These are phyloP conservation scores for Gastrophysa polygoni DNA, from an alignment of 2,888 invertebrate species.

Conservation along the genomic window DNA sequence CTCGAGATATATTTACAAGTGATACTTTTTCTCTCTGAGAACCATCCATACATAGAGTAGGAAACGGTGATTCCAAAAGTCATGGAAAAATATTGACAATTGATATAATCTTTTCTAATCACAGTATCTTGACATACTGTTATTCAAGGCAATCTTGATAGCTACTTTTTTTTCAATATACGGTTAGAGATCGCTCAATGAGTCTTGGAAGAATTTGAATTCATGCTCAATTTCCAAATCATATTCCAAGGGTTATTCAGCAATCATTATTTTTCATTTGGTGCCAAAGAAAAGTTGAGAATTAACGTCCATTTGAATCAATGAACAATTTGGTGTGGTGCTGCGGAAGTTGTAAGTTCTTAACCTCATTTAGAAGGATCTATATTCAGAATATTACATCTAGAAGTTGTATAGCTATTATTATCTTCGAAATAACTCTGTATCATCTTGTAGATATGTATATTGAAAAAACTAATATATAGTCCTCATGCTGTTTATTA, in stretches of 20 bases:
- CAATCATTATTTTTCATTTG: constrained; percentile 24
- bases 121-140: no score
- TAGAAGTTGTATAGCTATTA: constrained; percentile 51
- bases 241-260: not conserved
- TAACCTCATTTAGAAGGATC: constrained; percentile 9
- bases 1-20: no score
- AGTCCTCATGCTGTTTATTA: constrained; percentile 51
- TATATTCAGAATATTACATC: constrained; percentile 36
- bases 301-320: constrained; percentile 51
- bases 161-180: no score
- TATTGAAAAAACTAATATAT: constrained; percentile 39
- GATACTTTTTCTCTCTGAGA: no score
- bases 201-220: not conserved
- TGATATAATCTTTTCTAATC: no score
- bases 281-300: constrained; percentile 50
- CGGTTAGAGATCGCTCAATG: not conserved
- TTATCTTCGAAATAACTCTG: constrained; percentile 47
- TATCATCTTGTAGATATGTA: constrained; percentile 57
- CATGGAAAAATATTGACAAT: no score
- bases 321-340: constrained; percentile 54
- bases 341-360: constrained; percentile 43
- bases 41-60: no score
- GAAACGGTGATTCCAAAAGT: no score
- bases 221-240: constrained; percentile 10
- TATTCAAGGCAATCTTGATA: no score